Percentiles rank a stretch among this genome's conserved stretches.
Evolutionary conservation across 2,113 vertebrate genomes (phyloP).

Genomic region (Indicator indicator): DNA sequence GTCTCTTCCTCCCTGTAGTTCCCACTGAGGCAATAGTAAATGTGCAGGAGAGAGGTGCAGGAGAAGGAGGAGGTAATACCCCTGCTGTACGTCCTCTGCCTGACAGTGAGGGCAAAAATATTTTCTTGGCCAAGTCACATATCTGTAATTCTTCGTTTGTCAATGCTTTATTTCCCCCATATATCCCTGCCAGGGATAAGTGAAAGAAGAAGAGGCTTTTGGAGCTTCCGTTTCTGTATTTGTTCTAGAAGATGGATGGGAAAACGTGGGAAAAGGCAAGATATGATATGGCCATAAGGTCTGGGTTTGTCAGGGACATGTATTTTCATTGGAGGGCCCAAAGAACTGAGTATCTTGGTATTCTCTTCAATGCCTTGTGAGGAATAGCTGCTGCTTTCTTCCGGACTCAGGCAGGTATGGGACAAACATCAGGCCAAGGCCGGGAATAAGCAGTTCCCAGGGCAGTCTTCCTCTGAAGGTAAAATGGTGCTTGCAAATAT

Average conservation of each 20-base stretch:
- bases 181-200: neutral
- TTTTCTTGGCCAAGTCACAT: neutral
- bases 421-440: neutral
- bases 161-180: neutral
- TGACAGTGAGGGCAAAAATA: neutral
- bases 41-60: neutral
- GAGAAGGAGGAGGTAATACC: neutral
- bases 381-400: neutral
- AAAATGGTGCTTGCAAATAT: neutral
- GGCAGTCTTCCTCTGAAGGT: neutral
- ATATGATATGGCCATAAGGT: neutral
- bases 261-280: neutral
- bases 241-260: neutral
- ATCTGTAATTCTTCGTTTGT: neutral
- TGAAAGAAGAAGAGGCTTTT: neutral
- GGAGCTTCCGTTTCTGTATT: neutral
- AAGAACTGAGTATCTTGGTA: neutral
- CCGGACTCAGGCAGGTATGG: neutral
- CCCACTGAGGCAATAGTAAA: neutral
- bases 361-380: neutral
- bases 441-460: neutral
- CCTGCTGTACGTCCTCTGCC: neutral
- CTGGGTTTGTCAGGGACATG: neutral
- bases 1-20: neutral
- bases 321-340: neutral